Evolutionary conservation across 1,140 invertebrate genomes (phyloP).

Genomic region (Lordiphosa clarofinis): DNA sequence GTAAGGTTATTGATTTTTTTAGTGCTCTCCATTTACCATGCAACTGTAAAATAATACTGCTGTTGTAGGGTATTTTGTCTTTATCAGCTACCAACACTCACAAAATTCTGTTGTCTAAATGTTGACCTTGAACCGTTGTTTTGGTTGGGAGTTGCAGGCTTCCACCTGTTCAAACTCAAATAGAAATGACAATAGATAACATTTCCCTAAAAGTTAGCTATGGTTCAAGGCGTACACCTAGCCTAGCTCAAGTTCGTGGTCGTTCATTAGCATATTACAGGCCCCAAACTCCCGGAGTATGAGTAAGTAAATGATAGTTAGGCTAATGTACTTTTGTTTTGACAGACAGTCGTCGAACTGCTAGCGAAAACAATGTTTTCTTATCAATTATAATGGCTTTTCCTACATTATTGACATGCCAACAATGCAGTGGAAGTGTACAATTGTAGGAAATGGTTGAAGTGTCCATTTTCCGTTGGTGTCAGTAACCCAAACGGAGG

Average conservation of each 20-base stretch:
- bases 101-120: slow-evolving; percentile 19
- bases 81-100: slow-evolving; percentile 36
- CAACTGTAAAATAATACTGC: slow-evolving; percentile 10
- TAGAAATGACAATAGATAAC: slow-evolving; percentile 42
- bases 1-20: slow-evolving; percentile 61
- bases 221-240: slow-evolving; percentile 50
- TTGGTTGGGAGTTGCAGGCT: slow-evolving; percentile 10
- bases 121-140: slow-evolving; percentile 56
- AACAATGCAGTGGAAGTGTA: slow-evolving; percentile 21
- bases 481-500: slow-evolving; percentile 66
- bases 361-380: slow-evolving; percentile 32
- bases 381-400: slow-evolving; percentile 55
- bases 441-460: slow-evolving; percentile 27
- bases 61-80: slow-evolving; percentile 3
- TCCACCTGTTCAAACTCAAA: slow-evolving; percentile 51
- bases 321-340: slow-evolving; percentile 56
- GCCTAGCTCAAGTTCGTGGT: slow-evolving; percentile 64
- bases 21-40: slow-evolving; percentile 21
- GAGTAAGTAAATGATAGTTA: slow-evolving; percentile 35
- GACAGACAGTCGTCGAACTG: slow-evolving; percentile 23
- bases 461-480: slow-evolving; percentile 33
- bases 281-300: slow-evolving; percentile 3
- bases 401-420: slow-evolving; percentile 38
- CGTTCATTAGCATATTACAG: slow-evolving; percentile 70
- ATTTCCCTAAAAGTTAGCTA: slow-evolving; percentile 21